Conservation (phyloP, 2,797 vertebrate genomes). For the Streptopelia turtur region DNA sequence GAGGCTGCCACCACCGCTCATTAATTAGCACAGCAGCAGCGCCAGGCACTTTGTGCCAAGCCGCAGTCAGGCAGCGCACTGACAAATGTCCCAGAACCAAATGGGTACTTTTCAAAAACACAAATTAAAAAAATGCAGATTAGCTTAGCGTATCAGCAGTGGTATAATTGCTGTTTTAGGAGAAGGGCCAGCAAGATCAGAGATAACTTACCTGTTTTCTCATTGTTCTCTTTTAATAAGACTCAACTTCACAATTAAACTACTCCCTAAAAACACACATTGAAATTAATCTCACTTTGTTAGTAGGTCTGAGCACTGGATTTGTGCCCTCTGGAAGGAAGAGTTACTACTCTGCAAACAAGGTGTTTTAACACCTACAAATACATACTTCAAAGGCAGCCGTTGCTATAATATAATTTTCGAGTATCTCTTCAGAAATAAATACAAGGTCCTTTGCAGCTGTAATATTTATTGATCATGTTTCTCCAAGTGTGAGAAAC, state of each 20-base stretch:
- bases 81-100: conserved; percentile 1
- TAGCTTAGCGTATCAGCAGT: neutral
- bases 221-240: neutral
- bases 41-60: neutral
- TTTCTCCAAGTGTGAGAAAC: neutral
- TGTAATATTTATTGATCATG: neutral
- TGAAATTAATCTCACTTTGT: neutral
- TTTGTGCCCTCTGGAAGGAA: neutral
- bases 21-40: neutral
- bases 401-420: neutral
- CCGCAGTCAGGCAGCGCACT: neutral
- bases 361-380: neutral
- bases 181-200: neutral
- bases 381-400: neutral
- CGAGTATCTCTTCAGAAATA: neutral
- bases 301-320: neutral
- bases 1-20: neutral
- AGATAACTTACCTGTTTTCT: conserved; percentile 7
- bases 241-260: neutral
- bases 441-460: neutral
- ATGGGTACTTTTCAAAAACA: neutral
- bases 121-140: conserved; percentile 21
- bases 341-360: neutral
- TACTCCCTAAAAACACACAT: conserved; percentile 28
- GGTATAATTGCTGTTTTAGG: neutral